phyloP scores from a whole-genome alignment of 1,140 invertebrate genomes.

The Bombus haemorrhoidalis region DNA sequence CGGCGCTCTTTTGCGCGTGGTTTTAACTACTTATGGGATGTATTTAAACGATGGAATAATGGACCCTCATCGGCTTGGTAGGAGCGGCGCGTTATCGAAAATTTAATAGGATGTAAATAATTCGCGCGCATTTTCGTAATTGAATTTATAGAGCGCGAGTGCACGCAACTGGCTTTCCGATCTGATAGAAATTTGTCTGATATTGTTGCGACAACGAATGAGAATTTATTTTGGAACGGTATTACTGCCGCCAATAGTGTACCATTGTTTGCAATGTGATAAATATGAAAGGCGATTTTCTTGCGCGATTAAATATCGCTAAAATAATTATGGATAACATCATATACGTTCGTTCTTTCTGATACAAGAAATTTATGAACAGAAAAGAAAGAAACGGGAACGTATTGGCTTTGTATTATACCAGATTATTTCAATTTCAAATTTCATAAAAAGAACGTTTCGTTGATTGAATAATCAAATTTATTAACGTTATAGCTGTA shows the following conservation, averaged over 20 bases:
- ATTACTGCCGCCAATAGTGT: background rate
- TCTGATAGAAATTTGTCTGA: background rate
- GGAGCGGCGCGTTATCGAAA: slow-evolving; percentile 8
- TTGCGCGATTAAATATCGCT: slow-evolving; percentile 3
- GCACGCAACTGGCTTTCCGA: background rate
- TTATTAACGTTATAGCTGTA: background rate
- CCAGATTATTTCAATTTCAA: background rate
- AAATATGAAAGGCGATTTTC: background rate
- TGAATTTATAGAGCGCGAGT: slow-evolving; percentile 26
- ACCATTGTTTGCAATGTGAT: background rate
- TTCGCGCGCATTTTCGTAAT: slow-evolving; percentile 41
- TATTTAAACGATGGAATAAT: slow-evolving; percentile 43
- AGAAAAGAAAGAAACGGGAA: background rate
- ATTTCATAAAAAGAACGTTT: background rate
- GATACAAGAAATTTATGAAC: background rate
- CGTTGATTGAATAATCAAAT: background rate
- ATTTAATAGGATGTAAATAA: slow-evolving; percentile 49
- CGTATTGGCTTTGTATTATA: background rate
- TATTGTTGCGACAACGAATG: background rate
- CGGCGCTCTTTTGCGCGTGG: background rate
- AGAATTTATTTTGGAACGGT: background rate
- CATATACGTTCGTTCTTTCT: background rate
- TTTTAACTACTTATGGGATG: background rate
- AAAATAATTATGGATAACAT: background rate
- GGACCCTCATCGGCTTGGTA: slow-evolving; percentile 21